Conservation (phyloP, 2,888 invertebrate genomes). For the Lampropteryx suffumata region DNA sequence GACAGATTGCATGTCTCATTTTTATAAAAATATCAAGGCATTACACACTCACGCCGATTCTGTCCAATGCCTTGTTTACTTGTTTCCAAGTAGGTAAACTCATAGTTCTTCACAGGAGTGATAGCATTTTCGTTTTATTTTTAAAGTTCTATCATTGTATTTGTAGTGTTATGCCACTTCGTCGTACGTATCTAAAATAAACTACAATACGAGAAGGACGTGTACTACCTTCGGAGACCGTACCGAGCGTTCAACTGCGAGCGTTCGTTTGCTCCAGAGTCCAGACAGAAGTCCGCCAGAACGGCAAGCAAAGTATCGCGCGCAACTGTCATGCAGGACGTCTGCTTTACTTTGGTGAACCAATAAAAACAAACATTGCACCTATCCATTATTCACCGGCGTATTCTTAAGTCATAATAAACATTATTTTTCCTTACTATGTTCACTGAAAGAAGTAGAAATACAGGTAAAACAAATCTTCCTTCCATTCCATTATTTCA, state of each 20-base stretch:
- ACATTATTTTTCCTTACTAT: background rate
- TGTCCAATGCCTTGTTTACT: conserved; percentile 44
- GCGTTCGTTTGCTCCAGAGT: conserved; percentile 28
- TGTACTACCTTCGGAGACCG: conserved; percentile 32
- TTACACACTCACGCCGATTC: conserved; percentile 54
- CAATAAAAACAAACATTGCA: conserved; percentile 26
- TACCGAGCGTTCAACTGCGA: conserved; percentile 40
- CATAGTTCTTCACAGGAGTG: conserved; percentile 51
- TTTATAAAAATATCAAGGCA: conserved; percentile 67
- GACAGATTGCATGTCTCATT: conserved; percentile 82
- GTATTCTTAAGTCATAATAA: background rate
- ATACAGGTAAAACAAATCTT: background rate
- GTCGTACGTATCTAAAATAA: conserved; percentile 46
- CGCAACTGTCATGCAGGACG: conserved; percentile 38
- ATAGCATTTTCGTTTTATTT: conserved; percentile 45
- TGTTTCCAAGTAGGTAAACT: conserved; percentile 38
- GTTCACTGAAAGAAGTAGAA: background rate
- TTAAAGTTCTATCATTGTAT: conserved; percentile 58
- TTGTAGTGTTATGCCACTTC: conserved; percentile 39
- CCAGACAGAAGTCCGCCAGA: conserved; percentile 27
- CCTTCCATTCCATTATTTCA: conserved; percentile 15
- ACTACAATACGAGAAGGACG: conserved; percentile 31
- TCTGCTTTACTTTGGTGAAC: conserved; percentile 22
- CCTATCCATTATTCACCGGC: background rate
- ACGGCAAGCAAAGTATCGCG: conserved; percentile 36